A percentile compares a stretch with the other conserved stretches of the same genome.
Evolutionary conservation across 2,113 vertebrate genomes (phyloP).

Genomic region (Ptilorrhoa leucosticta): DNA sequence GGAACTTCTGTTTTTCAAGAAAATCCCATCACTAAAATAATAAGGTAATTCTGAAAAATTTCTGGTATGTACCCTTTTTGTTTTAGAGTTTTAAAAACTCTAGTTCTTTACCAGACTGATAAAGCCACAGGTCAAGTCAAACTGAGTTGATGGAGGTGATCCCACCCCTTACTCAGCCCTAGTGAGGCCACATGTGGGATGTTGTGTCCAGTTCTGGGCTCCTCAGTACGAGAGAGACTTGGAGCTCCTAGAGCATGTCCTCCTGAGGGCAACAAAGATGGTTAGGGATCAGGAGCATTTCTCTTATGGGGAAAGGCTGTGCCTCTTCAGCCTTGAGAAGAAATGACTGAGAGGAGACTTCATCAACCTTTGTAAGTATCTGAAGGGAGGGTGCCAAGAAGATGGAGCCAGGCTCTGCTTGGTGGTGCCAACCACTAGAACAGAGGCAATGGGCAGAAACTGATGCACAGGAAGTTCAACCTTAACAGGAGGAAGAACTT

Average conservation of each 20-base stretch:
- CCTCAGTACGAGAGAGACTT: not conserved
- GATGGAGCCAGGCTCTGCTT: not conserved
- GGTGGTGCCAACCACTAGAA: fast-evolving
- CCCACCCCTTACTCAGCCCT: not conserved
- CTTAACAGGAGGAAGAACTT: not conserved
- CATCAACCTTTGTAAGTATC: not conserved
- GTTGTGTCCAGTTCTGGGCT: not conserved
- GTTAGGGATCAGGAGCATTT: not conserved
- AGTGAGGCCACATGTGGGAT: not conserved
- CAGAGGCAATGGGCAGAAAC: too few relatives aligned
- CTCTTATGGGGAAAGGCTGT: not conserved
- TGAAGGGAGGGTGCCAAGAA: not conserved
- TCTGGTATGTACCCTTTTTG: fast-evolving
- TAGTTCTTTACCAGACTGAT: not conserved
- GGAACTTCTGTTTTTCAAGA: not conserved
- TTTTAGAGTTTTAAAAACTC: not conserved
- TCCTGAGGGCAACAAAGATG: not conserved
- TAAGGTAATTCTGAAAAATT: not conserved
- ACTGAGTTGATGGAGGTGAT: not conserved
- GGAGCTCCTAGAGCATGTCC: fast-evolving
- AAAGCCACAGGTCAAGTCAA: not conserved
- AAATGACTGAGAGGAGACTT: not conserved
- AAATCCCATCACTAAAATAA: not conserved
- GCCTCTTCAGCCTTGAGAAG: not conserved
- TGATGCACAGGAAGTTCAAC: not conserved